Percentiles rank a stretch among this genome's conserved stretches.
These are phyloP conservation scores for Pherbina coryleti DNA, from an alignment of 2,888 invertebrate species.

Conservation along the genomic window DNA sequence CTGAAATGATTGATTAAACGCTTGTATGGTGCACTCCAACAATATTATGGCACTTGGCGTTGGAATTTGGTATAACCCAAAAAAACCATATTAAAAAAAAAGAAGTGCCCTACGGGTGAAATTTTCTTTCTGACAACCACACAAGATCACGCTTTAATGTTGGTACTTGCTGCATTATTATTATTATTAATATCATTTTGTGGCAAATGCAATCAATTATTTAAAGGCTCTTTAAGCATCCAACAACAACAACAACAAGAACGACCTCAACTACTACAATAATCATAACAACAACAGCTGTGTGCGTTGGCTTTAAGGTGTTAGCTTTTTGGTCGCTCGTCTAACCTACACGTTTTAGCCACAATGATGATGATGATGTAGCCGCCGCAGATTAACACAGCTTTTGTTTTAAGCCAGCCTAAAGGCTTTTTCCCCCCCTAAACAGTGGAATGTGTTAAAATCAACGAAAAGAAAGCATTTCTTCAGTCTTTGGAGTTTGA, in stretches of 20 bases:
- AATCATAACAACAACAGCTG: not conserved
- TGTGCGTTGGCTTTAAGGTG: constrained; percentile 16
- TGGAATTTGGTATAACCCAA: not conserved
- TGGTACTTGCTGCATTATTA: not conserved
- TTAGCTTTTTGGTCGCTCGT: not conserved
- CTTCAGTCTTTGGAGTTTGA: not conserved
- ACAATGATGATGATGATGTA: not conserved
- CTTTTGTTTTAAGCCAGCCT: constrained; percentile 32
- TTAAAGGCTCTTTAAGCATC: not conserved
- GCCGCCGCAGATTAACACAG: constrained; percentile 9
- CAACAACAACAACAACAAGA: too few species aligned
- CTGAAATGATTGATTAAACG: constrained; percentile 33
- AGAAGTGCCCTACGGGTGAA: not conserved
- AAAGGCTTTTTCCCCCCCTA: too few species aligned
- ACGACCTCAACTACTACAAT: too few species aligned
- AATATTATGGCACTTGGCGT: too few species aligned
- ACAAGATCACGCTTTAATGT: constrained; percentile 15
- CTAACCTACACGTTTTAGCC: not conserved
- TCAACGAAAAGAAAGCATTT: constrained; percentile 28
- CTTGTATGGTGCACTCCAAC: not conserved
- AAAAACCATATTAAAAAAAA: not conserved
- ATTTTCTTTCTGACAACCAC: constrained; percentile 28
- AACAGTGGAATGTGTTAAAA: constrained; percentile 24
- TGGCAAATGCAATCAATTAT: constrained; percentile 40
- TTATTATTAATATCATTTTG: constrained; percentile 32